Evolutionary conservation across 2,888 invertebrate genomes (phyloP).

Genomic region (Asteroscopus sphinx): DNA sequence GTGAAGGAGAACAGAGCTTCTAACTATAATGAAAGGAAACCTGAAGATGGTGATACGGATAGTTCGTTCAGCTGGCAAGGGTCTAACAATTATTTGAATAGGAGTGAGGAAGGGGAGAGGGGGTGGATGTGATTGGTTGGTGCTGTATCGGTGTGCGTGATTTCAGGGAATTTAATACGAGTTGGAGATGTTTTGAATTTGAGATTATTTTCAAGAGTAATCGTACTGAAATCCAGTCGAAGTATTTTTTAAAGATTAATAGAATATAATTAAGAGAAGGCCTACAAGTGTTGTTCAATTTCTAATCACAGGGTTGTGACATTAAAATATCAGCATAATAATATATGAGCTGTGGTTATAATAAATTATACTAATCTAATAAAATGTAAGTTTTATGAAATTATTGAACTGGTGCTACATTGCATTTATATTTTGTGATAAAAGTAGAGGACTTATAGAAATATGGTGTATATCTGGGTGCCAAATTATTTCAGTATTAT

Average conservation of each 20-base stretch:
- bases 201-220: too few relatives aligned
- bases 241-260: too few relatives aligned
- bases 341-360: conserved; percentile 2
- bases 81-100: conserved; percentile 69
- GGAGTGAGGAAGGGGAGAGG: conserved; percentile 49
- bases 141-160: conserved; percentile 1
- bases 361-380: too few relatives aligned
- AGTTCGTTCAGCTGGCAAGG: conserved; percentile 86
- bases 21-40: conserved; percentile 59
- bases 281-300: conserved; percentile 13
- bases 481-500: too few relatives aligned
- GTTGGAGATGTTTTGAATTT: too few relatives aligned
- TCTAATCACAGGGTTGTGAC: conserved; percentile 19
- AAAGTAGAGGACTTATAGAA: not conserved
- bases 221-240: too few relatives aligned
- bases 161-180: not conserved
- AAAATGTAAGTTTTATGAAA: conserved; percentile 20
- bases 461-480: not conserved
- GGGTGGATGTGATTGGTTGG: conserved; percentile 45
- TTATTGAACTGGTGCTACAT: conserved; percentile 39
- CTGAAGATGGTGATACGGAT: conserved; percentile 82
- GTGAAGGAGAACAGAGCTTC: conserved; percentile 67
- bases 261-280: not conserved
- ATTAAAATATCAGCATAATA: not conserved
- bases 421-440: conserved; percentile 44